Percentiles rank a stretch among this genome's conserved stretches.
phyloP scores from a whole-genome alignment of 2,113 vertebrate species.

The Cryptotis parvus region DNA sequence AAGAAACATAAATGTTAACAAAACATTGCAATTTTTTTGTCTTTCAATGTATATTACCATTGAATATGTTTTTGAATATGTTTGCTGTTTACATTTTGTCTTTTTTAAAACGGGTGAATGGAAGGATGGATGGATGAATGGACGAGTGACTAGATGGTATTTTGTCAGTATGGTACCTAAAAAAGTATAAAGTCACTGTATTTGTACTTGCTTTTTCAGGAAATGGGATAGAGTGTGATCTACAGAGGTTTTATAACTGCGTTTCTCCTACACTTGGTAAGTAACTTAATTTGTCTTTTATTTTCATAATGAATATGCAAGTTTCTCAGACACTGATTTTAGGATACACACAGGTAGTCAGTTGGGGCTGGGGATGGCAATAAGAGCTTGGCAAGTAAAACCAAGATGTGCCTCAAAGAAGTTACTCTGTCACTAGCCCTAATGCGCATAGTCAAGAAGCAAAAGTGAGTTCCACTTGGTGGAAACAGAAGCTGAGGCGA shows the following conservation, averaged over 20 bases:
- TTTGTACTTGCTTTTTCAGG: conserved; percentile 82
- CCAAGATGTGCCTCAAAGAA: too few species aligned
- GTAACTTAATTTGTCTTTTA: conserved; percentile 68
- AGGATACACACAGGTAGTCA: too few species aligned
- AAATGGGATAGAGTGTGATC: conserved; percentile 87
- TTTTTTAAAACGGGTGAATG: neutral
- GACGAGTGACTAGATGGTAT: neutral
- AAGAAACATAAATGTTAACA: neutral
- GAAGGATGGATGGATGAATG: neutral
- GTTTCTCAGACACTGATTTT: neutral
- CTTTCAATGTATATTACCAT: neutral
- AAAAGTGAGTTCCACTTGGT: too few species aligned
- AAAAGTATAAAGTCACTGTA: neutral
- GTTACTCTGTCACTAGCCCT: too few species aligned
- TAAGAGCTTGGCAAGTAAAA: too few species aligned
- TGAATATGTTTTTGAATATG: neutral
- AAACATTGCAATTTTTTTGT: neutral
- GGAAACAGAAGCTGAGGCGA: too few species aligned
- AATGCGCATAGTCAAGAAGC: too few species aligned
- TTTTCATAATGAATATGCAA: neutral
- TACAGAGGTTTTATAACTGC: conserved; percentile 86
- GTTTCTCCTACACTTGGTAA: conserved; percentile 87
- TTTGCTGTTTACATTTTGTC: neutral
- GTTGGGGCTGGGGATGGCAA: too few species aligned
- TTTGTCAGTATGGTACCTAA: conserved; percentile 1